Conservation (phyloP, 2,797 vertebrate species). For the Lepus townsendii region DNA sequence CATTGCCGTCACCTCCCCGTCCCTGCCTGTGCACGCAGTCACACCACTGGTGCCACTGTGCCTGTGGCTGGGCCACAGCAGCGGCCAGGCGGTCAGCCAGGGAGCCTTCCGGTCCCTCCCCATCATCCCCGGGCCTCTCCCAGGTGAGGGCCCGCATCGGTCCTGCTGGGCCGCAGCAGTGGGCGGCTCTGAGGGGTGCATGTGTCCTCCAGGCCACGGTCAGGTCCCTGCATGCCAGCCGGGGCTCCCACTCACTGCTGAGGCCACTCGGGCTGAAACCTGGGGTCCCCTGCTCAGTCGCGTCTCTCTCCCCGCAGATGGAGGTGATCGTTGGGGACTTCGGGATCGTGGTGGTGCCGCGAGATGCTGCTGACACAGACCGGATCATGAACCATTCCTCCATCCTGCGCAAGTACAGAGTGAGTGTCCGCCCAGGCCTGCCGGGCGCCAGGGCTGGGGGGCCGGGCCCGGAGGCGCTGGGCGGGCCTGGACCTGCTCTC, state of each 20-base stretch:
- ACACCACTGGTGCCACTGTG: no score
- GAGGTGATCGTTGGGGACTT: slow-evolving; percentile 99
- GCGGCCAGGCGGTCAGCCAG: no score
- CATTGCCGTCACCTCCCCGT: neutral
- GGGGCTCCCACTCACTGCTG: neutral
- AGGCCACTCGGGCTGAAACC: no score
- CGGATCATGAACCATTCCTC: slow-evolving; percentile 98
- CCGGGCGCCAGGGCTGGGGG: no score
- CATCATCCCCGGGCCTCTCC: no score
- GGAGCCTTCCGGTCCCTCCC: neutral
- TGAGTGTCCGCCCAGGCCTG: slow-evolving; percentile 77
- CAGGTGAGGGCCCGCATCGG: no score
- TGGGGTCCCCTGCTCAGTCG: no score
- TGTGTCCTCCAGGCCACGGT: no score
- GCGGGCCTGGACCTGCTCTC: neutral
- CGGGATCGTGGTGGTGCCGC: slow-evolving; percentile 97
- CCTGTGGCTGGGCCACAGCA: neutral
- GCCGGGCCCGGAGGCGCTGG: no score
- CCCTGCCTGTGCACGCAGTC: neutral
- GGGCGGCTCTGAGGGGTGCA: no score
- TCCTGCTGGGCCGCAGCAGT: no score
- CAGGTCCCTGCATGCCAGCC: neutral
- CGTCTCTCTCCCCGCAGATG: slow-evolving; percentile 91
- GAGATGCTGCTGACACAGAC: slow-evolving; percentile 96
- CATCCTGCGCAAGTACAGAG: slow-evolving; percentile 97